Percentiles rank a stretch among this genome's conserved stretches.
Evolutionary conservation across 2,888 invertebrate genomes (phyloP).

Genomic region (Nematopogon swammerdamellus): DNA sequence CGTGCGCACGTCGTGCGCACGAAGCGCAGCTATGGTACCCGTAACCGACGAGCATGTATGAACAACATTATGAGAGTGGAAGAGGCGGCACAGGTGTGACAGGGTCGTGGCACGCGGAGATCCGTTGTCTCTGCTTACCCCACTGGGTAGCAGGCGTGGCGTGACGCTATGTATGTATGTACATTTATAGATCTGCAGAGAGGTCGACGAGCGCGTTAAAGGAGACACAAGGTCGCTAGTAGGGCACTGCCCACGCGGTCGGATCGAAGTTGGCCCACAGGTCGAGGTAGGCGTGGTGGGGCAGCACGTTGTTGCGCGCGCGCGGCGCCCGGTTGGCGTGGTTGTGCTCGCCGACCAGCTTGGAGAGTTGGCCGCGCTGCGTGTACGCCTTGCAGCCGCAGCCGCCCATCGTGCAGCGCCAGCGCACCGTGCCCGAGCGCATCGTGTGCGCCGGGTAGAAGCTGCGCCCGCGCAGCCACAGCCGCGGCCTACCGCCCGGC

Average conservation of each 20-base stretch:
- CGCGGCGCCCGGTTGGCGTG: constrained; percentile 16
- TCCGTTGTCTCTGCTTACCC: no score
- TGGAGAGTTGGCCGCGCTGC: constrained; percentile 41
- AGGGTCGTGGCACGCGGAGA: no score
- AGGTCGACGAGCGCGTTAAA: no score
- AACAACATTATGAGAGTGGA: no score
- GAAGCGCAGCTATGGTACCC: no score
- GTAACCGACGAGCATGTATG: no score
- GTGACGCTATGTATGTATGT: no score
- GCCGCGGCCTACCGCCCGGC: constrained; percentile 43
- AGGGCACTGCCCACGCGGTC: constrained; percentile 41
- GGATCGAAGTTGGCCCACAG: constrained; percentile 11
- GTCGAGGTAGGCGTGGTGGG: constrained; percentile 6
- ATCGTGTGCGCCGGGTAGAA: constrained; percentile 51
- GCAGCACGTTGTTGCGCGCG: constrained; percentile 18
- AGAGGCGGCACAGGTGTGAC: no score
- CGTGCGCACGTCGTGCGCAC: no score
- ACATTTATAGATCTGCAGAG: no score
- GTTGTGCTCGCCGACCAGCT: constrained; percentile 46
- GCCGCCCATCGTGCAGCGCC: constrained; percentile 51
- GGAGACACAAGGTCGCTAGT: constrained; percentile 15
- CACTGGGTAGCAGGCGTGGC: no score
- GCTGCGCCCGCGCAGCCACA: constrained; percentile 48
- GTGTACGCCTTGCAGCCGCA: constrained; percentile 51
- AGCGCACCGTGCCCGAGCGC: constrained; percentile 47